Base-by-base conservation (phyloP, 1,140 invertebrate species). In the Atta cephalotes region DNA sequence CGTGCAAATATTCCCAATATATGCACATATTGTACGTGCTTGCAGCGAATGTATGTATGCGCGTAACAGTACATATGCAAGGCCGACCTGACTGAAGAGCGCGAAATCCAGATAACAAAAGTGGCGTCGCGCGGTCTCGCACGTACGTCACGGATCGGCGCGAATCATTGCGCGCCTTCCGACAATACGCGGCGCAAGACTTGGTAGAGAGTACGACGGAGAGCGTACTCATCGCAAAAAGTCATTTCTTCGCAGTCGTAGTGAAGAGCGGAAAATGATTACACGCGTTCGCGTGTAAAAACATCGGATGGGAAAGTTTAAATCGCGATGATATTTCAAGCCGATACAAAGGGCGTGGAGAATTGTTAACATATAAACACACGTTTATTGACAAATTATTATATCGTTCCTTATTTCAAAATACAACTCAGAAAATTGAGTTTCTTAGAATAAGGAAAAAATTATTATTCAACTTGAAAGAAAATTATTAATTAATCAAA, bases 101-200 rank as follows among this genome's bases (percentile, higher is more conserved):
- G 53, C 56, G 45, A 79, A 68, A 79, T 51, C 74, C 85, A 71
- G 88, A 89, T 89, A 89, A 89, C 76, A 82, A 53, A 53, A 65
- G 45, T 51, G 79, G 89, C 88, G 89, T 74, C 89, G 51, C 62
- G 35, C 88, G 21, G 88, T 89, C 89, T 90, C 60, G 70, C 31
- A 68, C 66, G 31, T 45, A 81, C 53, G 79, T 82, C 35, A 79
- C 62, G 49, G 28, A 68, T 86, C 76, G 82, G 6, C 66, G 66
- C 53, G 66, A 58, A 81, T 81, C 79, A 56, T 28, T 68, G 51
- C 66, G 28, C 60, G 35, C 10, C 18, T 71, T 60, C 21, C 76
- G n/a, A 80, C 78, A 25, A 80, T 68, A 35, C 9, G 51, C 28
- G 16, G 28, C 0, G 71, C 1, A 31, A 45, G 65, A 28, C 16